Evolutionary conservation across 2,797 vertebrate genomes (phyloP).

Genomic region (Bucorvus abyssinicus): DNA sequence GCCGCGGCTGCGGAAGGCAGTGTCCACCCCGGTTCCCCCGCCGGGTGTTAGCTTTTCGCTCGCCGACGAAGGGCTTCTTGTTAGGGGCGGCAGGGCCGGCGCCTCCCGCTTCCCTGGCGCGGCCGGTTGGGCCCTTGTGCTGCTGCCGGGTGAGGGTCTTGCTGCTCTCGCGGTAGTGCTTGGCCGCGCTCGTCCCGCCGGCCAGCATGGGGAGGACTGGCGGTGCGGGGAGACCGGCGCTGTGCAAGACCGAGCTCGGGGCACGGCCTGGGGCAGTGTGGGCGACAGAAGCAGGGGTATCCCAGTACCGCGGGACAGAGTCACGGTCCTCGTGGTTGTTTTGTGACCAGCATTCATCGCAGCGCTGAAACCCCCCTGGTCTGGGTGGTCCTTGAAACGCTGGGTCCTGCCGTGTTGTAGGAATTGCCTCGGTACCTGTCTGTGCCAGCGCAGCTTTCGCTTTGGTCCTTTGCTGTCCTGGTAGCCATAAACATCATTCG

Average conservation of each 20-base stretch:
- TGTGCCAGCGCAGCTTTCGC: fast-evolving
- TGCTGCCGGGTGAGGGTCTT: not conserved
- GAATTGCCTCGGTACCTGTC: fast-evolving
- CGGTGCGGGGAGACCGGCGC: not conserved
- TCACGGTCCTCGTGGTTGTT: not conserved
- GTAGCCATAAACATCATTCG: fast-evolving
- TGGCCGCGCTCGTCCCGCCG: not conserved
- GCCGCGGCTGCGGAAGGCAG: not conserved
- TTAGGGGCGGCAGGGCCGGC: not conserved
- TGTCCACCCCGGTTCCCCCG: not conserved
- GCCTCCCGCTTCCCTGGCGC: not conserved
- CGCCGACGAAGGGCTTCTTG: not conserved
- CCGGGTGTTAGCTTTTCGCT: not conserved
- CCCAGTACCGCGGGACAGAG: fast-evolving
- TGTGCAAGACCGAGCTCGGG: fast-evolving
- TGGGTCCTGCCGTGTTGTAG: not conserved
- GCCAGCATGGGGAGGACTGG: not conserved
- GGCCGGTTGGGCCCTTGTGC: not conserved
- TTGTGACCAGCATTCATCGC: fast-evolving
- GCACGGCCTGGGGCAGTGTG: not conserved
- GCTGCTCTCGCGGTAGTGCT: not conserved
- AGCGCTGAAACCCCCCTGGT: not conserved
- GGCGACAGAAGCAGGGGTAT: not conserved
- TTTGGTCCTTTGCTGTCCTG: not conserved
- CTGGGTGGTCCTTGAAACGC: not conserved